Percentiles rank a stretch among this genome's conserved stretches.
phyloP scores from a whole-genome alignment of 2,888 invertebrate genomes.

The Timandra comae region DNA sequence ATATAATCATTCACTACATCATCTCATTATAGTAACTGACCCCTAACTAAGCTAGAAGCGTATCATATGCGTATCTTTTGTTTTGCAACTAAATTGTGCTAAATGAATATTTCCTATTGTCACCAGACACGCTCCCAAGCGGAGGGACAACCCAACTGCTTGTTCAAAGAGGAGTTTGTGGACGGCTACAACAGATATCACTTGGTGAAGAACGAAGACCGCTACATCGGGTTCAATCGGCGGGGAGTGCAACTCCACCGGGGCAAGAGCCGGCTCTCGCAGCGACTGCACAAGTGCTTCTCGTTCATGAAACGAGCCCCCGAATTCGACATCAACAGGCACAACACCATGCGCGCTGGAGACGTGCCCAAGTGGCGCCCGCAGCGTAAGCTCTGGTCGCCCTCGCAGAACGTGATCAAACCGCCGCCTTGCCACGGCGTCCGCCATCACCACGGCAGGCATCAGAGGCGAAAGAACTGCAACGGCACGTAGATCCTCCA shows the following conservation, averaged over 20 bases:
- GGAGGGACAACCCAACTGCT: slow-evolving; percentile 76
- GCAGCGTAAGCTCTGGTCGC: slow-evolving; percentile 61
- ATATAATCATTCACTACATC: too few relatives aligned
- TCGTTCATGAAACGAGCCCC: slow-evolving; percentile 79
- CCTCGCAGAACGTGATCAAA: slow-evolving; percentile 58
- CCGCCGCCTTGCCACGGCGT: slow-evolving; percentile 56
- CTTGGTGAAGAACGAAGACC: slow-evolving; percentile 76
- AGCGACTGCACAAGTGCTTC: slow-evolving; percentile 74
- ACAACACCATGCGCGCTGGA: slow-evolving; percentile 76
- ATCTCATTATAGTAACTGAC: too few relatives aligned
- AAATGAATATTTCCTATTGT: slow-evolving; percentile 20
- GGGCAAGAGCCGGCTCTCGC: slow-evolving; percentile 52
- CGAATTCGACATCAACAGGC: slow-evolving; percentile 78
- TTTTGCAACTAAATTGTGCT: background rate
- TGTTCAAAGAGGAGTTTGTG: slow-evolving; percentile 80
- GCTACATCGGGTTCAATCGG: slow-evolving; percentile 80
- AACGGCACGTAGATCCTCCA: slow-evolving; percentile 61
- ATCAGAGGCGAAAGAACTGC: slow-evolving; percentile 66
- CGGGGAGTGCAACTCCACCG: slow-evolving; percentile 75
- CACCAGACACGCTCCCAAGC: slow-evolving; percentile 74
- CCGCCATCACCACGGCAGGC: slow-evolving; percentile 66
- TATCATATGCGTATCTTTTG: too few relatives aligned
- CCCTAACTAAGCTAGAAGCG: too few relatives aligned
- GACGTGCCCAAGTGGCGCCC: slow-evolving; percentile 60
- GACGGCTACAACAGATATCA: slow-evolving; percentile 80